phyloP scores from a whole-genome alignment of 2,113 vertebrate species.

The Lonchura striata region DNA sequence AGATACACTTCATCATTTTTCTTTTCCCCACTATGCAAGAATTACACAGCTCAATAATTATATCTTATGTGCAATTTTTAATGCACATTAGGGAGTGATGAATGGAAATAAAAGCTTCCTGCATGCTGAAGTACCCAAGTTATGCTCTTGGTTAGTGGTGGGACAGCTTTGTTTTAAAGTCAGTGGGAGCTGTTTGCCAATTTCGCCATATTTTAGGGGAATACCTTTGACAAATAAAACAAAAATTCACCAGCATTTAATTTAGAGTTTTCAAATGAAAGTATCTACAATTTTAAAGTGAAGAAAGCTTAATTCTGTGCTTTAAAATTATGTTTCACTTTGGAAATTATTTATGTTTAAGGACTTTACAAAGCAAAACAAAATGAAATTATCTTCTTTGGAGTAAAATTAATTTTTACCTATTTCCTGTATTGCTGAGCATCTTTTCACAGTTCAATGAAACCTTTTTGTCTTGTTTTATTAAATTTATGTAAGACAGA shows the following conservation, averaged over 20 bases:
- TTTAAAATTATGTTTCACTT: background rate
- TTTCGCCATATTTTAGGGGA: background rate
- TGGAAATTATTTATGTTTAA: background rate
- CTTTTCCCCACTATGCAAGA: background rate
- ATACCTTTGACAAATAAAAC: background rate
- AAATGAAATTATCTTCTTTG: background rate
- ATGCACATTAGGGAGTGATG: background rate
- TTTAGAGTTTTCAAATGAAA: background rate
- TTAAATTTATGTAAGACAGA: background rate
- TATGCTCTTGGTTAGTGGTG: background rate
- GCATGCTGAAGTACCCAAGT: background rate
- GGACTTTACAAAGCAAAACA: background rate
- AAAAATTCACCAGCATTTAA: background rate
- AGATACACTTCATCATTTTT: background rate
- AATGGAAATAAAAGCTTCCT: background rate
- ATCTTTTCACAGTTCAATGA: background rate
- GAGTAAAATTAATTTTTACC: background rate
- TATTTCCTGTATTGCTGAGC: background rate
- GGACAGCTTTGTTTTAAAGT: background rate
- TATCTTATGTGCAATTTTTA: background rate
- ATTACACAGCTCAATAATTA: conserved; percentile 21
- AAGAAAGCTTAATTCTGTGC: background rate
- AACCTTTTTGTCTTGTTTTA: background rate
- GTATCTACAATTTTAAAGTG: background rate
- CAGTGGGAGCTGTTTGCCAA: background rate